Conservation (phyloP, 2,888 invertebrate genomes). For the Steinernema carpocapsae region DNA sequence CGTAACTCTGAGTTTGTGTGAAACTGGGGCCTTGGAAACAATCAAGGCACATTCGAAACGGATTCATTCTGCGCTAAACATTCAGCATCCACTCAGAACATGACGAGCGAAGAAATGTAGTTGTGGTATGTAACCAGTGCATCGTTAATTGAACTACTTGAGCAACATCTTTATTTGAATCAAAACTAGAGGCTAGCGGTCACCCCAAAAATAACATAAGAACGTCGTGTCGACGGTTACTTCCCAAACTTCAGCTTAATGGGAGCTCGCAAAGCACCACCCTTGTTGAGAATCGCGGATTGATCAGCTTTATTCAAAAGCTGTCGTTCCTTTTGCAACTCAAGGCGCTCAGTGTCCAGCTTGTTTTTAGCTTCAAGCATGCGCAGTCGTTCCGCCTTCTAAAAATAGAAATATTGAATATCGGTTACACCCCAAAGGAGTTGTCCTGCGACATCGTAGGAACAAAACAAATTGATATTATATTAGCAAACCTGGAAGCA, state of each 20-base stretch:
- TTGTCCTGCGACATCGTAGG: background rate
- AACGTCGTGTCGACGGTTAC: background rate
- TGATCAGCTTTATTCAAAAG: background rate
- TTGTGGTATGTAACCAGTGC: too few species aligned
- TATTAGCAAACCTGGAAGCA: slow-evolving; percentile 14
- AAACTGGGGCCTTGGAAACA: slow-evolving; percentile 55
- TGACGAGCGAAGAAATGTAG: background rate
- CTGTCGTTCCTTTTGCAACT: slow-evolving; percentile 12
- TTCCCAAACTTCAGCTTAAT: slow-evolving; percentile 32
- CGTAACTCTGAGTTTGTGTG: slow-evolving; percentile 52
- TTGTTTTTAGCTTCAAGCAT: slow-evolving; percentile 31
- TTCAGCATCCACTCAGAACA: background rate
- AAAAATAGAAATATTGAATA: background rate
- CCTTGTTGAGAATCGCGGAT: slow-evolving; percentile 26
- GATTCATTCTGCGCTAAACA: slow-evolving; percentile 17
- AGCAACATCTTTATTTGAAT: too few species aligned
- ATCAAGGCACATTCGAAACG: slow-evolving; percentile 49
- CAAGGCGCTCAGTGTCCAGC: background rate
- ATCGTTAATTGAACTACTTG: too few species aligned
- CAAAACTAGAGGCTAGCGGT: too few species aligned
- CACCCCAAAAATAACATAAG: too few species aligned
- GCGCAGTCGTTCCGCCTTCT: slow-evolving; percentile 22
- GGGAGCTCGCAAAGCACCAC: slow-evolving; percentile 26
- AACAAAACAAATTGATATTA: background rate
- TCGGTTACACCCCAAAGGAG: background rate